Evolutionary conservation across 1,140 invertebrate species (phyloP), one percentile per base, ranked within the genome.

Genomic region (Nasonia vitripennis): DNA sequence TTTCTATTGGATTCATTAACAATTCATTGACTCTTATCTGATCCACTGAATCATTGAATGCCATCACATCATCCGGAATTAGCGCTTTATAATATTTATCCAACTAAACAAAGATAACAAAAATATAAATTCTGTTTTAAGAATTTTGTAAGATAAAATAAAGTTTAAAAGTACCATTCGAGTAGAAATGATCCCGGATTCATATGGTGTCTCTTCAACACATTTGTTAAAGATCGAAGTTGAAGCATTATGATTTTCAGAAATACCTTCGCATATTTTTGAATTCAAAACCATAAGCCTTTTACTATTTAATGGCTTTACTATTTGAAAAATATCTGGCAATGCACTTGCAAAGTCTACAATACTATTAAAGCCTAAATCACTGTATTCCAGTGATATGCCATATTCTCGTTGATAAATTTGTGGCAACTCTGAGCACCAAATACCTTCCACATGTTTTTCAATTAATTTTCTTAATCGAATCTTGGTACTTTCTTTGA

Each of bases 351-450:
- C 88, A 45, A 91, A 90, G 31, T 91, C 90, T 34, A 87, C 80
- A 2, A 93, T 88, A 81, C 92, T 92, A 7, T 86, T 85, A 62
- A 93, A 93, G 6, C 92, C 91, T 12, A 91, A 62, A 14, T 91
- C 88, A 20, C 23, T 37, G 45, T 92, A 93, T 82, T 92, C 89
- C 14, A 93, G 86, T 0, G 80, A 23, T 10, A 91, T 20, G 2
- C 87, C 88, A 78, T 91, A 93, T 55, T 91, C 89, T 20, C 90
- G 70, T 1, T 83, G 9, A 86, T 91, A 93, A 14, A 87, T 68
- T 6, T 87, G 75, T 0, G 92, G 92, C 1, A 93, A 48, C 0
- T 93, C 89, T 0, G 91, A 87, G 78, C 92, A 93, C 89, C 89
- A 91, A 41, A 93, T 93, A 1, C 93, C 93, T 48, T 92, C 62